Evolutionary conservation across 1,140 invertebrate genomes (phyloP), one percentile per base, ranked within the genome.

Genomic region (Nebria ingens): DNA sequence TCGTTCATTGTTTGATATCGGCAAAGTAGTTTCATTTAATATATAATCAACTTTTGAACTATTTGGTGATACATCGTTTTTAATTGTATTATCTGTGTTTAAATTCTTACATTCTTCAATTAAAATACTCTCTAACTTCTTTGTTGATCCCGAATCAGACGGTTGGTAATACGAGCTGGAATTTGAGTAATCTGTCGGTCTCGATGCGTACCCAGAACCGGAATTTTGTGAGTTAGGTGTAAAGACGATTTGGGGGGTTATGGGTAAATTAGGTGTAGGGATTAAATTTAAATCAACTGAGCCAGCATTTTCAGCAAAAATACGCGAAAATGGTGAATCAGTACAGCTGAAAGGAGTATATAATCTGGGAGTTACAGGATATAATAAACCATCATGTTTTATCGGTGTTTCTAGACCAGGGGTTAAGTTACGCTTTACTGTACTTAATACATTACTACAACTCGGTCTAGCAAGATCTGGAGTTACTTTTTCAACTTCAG

Each of bases 131-230:
- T 68, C 65, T 6, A 68, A 52, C 0, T 62, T 65, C 59, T 68
- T 65, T 57, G 65, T 67, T 22, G 62, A 63, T 59, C 68, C 68
- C 9, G 56, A 61, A 56, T 68, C 68, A 0, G 65, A 67, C 13
- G 66, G 64, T 51, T 65, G 64, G 54, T 67, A 70, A 56, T 70
- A 70, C 0, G 62, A 63, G 57, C 62, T 62, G 2, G 59, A 61
- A 11, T 62, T 67, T 2, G 65, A 65, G 60, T 68, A 64, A 57
- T 66, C 66, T 1, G 66, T 68, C 13, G 57, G 59, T 22, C 61
- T 58, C 54, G 61, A 62, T 17, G 40, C 40, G 15, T 45, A 45
- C 13, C 4, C 4, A 12, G 40, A 45, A 34, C 25, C 25, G 17
- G 9, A 17, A 17, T 3, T 45, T 45, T 45, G 6, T 11, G 53